Conservation (phyloP, 2,797 vertebrate genomes). For the Mionectes olivaceus region DNA sequence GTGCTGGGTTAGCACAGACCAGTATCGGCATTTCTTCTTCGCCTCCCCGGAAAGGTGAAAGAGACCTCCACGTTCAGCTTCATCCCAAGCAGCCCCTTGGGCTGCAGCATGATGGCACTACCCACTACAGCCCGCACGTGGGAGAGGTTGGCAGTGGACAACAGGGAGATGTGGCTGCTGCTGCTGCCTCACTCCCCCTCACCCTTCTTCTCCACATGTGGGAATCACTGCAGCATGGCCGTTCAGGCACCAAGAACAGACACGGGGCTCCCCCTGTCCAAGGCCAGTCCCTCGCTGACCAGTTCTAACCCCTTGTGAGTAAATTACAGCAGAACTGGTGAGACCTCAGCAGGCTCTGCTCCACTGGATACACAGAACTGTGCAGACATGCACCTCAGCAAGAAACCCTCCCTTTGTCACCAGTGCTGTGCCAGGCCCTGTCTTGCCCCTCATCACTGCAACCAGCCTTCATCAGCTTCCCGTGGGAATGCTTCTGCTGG, state of each 20-base stretch:
- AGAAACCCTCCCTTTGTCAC: background rate
- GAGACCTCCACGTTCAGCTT: background rate
- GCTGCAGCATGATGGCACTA: rapidly evolving
- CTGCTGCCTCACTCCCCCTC: background rate
- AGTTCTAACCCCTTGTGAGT: background rate
- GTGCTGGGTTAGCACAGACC: rapidly evolving
- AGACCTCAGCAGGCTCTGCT: background rate
- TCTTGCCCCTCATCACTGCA: rapidly evolving
- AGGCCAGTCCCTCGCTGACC: rapidly evolving
- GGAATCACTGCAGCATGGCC: rapidly evolving
- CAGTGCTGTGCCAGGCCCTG: rapidly evolving
- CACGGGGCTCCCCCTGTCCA: rapidly evolving
- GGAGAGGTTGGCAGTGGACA: background rate
- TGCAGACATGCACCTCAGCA: background rate
- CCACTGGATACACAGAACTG: rapidly evolving
- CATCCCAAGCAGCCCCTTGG: background rate
- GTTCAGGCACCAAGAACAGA: rapidly evolving
- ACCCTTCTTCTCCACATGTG: rapidly evolving
- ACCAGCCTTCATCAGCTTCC: background rate
- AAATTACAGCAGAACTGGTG: background rate
- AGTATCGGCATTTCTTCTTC: rapidly evolving
- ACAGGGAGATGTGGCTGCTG: background rate
- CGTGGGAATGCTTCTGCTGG: rapidly evolving
- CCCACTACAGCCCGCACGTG: rapidly evolving
- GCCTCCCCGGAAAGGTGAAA: background rate